Conservation (phyloP, 2,113 vertebrate genomes). For the Aegithalos caudatus region DNA sequence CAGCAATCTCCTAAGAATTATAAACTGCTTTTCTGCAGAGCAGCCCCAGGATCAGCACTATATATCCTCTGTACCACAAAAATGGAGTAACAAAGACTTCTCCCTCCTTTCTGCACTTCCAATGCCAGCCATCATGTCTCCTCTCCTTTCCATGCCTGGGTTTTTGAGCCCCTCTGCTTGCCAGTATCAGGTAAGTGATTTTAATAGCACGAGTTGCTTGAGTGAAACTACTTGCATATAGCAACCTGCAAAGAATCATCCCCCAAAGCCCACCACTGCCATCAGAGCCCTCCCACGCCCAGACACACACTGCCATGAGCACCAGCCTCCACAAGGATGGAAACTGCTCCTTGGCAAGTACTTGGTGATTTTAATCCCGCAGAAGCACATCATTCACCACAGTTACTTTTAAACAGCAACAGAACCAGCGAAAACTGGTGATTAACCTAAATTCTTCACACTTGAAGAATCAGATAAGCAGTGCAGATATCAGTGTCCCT, state of each 20-base stretch:
- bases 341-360: not conserved
- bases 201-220: not conserved
- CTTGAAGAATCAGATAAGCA: not conserved
- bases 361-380: not conserved
- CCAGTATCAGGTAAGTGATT: not conserved
- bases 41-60: not conserved
- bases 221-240: not conserved
- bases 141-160: not conserved
- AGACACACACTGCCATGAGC: not conserved
- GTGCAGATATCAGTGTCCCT: not conserved
- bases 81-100: not conserved
- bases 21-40: not conserved
- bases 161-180: not conserved
- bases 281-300: not conserved
- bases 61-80: not conserved
- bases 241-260: not conserved
- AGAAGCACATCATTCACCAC: not conserved
- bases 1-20: not conserved
- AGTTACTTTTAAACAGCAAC: not conserved
- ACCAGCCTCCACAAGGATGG: not conserved
- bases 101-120: not conserved
- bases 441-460: not conserved
- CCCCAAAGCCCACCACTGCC: rapidly evolving
- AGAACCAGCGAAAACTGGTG: not conserved
- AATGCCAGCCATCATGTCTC: not conserved